Evolutionary conservation across 1,140 invertebrate species (phyloP), one percentile per base, ranked within the genome.

Genomic region (Reticulitermes speratus): DNA sequence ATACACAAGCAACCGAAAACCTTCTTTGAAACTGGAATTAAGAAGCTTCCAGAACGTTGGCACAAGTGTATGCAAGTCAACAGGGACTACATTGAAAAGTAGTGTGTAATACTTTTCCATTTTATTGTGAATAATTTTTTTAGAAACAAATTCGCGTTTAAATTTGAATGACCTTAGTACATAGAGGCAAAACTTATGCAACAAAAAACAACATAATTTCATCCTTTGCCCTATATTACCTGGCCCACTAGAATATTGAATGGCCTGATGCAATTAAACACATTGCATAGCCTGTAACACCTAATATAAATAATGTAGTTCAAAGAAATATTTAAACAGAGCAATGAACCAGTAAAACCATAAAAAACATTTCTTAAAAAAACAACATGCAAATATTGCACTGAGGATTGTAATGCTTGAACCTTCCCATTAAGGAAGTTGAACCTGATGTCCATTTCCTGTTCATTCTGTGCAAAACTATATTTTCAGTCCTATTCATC

Each of bases 401-500:
- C 25, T 3, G 59, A 65, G 59, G 7, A n/a, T 12, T 19, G 19
- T n/a, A 23, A n/a, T 65, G 59, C 19, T 65, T 65, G 19, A 65
- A 65, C 0, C 59, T 65, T 12, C 14, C 45, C 45, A 48, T 48
- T 6, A 55, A 38, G 0, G 52, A 21, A 55, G 52, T 14, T 55
- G 19, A 55, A 55, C 19, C 52, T 55, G 52, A 2, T 5, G 3
- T 55, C 52, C 52, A 21, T 55, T 55, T 19, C 19, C 19, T 0
- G 5, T 5, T 55, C 52, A 21, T 55, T 55, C 52, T 55, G 19
- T 19, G 19, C 14, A 55, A 5, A 55, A 55, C 52, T 55, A 19
- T 21, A 38, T 38, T 19, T 75, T 86, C 45, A 87, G n/a, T 89
- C 88, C 88, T 93, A 91, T 88, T 93, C 92, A 87, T 93, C 93